These are phyloP conservation scores for Vimba vimba DNA, from an alignment of 2,113 vertebrate genomes.

Conservation along the genomic window DNA sequence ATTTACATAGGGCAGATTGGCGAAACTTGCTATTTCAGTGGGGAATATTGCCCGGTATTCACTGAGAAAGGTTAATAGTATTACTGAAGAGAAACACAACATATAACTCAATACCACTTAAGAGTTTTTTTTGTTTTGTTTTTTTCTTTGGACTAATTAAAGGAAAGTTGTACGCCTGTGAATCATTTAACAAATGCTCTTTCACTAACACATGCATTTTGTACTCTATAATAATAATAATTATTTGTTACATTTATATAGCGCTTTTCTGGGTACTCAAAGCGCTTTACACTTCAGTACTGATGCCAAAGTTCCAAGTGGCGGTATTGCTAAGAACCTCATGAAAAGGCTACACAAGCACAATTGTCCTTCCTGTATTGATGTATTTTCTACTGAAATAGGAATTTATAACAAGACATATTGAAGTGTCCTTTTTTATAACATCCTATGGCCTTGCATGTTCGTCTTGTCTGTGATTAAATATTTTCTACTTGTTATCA, in stretches of 20 bases:
- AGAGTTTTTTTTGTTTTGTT: not conserved
- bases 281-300: not conserved
- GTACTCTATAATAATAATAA: not conserved
- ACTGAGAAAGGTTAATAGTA: constrained; percentile 49
- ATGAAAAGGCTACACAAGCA: not conserved
- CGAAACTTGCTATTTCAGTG: not conserved
- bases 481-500: not conserved
- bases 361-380: not conserved
- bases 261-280: no score
- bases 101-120: constrained; percentile 51
- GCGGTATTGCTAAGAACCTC: no score
- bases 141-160: not conserved
- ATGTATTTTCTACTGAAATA: not conserved
- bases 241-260: no score
- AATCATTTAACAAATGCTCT: not conserved
- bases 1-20: not conserved
- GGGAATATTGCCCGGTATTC: constrained; percentile 45
- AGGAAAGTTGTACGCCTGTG: not conserved
- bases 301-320: no score
- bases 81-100: constrained; percentile 35
- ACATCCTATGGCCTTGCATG: not conserved
- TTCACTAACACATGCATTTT: constrained; percentile 3
- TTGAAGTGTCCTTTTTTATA: no score
- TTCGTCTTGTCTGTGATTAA: not conserved
- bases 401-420: not conserved